Conservation (phyloP, 2,113 vertebrate genomes). For the Mormyrus lacerda region DNA sequence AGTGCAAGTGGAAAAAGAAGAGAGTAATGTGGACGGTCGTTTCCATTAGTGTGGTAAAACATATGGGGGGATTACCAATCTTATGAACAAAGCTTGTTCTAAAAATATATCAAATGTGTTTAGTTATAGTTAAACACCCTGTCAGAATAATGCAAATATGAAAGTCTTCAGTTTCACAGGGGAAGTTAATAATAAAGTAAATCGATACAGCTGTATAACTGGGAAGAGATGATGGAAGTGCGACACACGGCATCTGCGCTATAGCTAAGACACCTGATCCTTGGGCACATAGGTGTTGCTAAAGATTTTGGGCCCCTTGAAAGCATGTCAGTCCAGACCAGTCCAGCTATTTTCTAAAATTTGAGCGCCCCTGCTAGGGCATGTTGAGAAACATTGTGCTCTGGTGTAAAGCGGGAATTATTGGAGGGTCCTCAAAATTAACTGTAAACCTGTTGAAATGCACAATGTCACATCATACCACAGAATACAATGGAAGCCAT, state of each 20-base stretch:
- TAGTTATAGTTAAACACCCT: not conserved
- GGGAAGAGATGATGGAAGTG: not conserved
- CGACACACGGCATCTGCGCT: not conserved
- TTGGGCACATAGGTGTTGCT: not conserved
- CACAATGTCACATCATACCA: no score
- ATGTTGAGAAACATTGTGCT: not conserved
- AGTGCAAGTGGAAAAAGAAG: not conserved
- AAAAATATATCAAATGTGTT: not conserved
- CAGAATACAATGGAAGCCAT: not conserved
- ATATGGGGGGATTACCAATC: not conserved
- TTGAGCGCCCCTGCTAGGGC: not conserved
- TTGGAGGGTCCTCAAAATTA: not conserved
- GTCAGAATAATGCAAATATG: not conserved
- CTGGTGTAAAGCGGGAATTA: not conserved
- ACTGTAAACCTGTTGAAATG: not conserved
- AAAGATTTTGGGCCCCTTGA: no score
- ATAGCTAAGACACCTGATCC: not conserved
- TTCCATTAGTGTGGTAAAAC: not conserved
- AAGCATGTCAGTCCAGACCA: no score
- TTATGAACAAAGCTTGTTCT: not conserved
- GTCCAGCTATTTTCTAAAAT: no score
- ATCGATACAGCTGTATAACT: not conserved
- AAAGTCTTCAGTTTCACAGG: not conserved
- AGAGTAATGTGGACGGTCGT: not conserved
- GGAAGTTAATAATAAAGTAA: not conserved